These are phyloP conservation scores for Microcaecilia unicolor DNA, from an alignment of 2,797 vertebrate species.

Conservation along the genomic window DNA sequence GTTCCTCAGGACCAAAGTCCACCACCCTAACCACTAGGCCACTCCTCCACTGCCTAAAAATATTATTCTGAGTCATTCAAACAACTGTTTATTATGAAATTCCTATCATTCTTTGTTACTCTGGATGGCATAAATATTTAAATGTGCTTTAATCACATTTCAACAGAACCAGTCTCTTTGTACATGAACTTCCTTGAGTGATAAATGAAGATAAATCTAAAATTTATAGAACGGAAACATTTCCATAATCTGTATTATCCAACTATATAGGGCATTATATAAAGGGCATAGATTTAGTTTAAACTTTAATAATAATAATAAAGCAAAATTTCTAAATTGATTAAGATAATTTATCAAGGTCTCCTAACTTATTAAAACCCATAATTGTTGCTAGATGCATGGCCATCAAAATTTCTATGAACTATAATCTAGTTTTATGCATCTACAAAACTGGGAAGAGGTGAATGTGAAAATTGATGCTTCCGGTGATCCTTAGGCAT, in stretches of 20 bases:
- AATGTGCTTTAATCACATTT: constrained; percentile 70
- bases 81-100: too few species aligned
- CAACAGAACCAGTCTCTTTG: constrained; percentile 46
- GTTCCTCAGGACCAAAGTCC: too few species aligned
- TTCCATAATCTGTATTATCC: constrained; percentile 93
- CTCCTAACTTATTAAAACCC: constrained; percentile 70
- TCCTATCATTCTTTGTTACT: too few species aligned
- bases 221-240: constrained; percentile 91
- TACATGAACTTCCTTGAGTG: constrained; percentile 56
- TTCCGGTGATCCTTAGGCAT: constrained; percentile 84
- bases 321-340: constrained; percentile 57
- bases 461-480: constrained; percentile 72
- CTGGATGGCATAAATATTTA: constrained; percentile 59
- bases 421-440: constrained; percentile 62
- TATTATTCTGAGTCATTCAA: too few species aligned
- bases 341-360: constrained; percentile 80
- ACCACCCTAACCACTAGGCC: too few species aligned
- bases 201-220: constrained; percentile 91
- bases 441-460: constrained; percentile 74
- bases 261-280: constrained; percentile 75
- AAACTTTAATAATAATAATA: constrained; percentile 63
- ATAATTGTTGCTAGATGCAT: constrained; percentile 80
- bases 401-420: constrained; percentile 56
- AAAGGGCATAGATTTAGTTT: constrained; percentile 86
- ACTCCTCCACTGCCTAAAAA: too few species aligned